Evolutionary conservation across 2,113 vertebrate genomes (phyloP).

Genomic region (Eulacestoma nigropectus): DNA sequence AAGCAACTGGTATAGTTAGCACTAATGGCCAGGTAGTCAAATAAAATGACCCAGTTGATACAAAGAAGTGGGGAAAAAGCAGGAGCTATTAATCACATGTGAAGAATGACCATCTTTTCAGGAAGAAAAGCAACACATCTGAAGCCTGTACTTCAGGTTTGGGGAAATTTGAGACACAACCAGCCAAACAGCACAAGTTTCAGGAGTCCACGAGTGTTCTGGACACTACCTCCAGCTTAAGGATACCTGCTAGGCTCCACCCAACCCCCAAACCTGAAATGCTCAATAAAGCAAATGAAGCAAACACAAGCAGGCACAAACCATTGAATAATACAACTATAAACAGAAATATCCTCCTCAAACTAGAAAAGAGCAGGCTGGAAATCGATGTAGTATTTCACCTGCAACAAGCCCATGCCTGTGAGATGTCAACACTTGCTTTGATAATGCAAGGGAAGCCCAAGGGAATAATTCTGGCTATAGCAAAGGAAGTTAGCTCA

Average conservation of each 20-base stretch:
- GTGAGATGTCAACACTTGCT: background rate
- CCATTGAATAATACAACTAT: background rate
- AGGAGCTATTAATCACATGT: background rate
- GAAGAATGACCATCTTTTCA: background rate
- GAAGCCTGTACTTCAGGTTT: background rate
- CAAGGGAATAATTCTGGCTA: background rate
- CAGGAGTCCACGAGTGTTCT: background rate
- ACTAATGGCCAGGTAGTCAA: background rate
- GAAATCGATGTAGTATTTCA: background rate
- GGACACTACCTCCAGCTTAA: background rate
- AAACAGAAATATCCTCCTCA: background rate
- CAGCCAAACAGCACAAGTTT: background rate
- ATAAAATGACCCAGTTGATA: background rate
- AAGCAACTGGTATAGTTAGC: background rate
- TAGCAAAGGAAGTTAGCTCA: background rate
- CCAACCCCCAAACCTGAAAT: background rate
- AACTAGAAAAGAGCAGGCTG: background rate
- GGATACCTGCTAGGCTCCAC: background rate
- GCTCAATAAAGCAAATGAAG: background rate
- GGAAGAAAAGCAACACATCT: background rate
- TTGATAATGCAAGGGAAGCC: background rate
- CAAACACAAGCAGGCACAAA: background rate
- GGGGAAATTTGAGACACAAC: background rate
- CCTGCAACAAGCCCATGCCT: background rate
- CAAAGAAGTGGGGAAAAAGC: background rate